A percentile compares a stretch with the other conserved stretches of the same genome.
Conservation (phyloP, 2,888 invertebrate species). For the Liodrosophila aerea region DNA sequence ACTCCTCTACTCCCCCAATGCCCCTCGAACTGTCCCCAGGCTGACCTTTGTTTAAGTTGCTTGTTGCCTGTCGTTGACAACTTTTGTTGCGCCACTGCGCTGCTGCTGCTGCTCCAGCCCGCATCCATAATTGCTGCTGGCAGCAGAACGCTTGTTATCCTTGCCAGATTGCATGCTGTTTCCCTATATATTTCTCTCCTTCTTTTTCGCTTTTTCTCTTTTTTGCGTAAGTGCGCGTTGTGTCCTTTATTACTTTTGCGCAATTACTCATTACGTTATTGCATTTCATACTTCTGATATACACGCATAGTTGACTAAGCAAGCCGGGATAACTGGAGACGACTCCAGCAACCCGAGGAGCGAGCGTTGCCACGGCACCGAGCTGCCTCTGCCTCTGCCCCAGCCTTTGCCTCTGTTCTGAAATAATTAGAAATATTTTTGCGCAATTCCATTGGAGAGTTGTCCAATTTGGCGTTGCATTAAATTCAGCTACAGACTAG, state of each 20-base stretch:
- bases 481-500: constrained; percentile 27
- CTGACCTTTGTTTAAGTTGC: constrained; percentile 59
- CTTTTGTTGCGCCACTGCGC: constrained; percentile 54
- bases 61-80: constrained; percentile 70
- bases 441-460: constrained; percentile 55
- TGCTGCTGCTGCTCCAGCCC: constrained; percentile 9
- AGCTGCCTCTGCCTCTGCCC: too few species aligned
- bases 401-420: constrained; percentile 21
- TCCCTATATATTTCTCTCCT: constrained; percentile 4
- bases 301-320: constrained; percentile 66
- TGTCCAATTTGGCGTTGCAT: constrained; percentile 47
- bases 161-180: constrained; percentile 62
- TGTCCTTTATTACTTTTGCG: constrained; percentile 74
- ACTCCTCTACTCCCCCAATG: constrained; percentile 7
- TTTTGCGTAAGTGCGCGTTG: constrained; percentile 62
- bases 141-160: constrained; percentile 54
- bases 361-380: constrained; percentile 21
- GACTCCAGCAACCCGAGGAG: not conserved
- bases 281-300: constrained; percentile 73
- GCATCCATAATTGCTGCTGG: constrained; percentile 57
- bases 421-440: constrained; percentile 77
- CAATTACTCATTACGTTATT: constrained; percentile 80
- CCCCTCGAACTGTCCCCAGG: constrained; percentile 12
- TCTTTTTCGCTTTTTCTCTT: not conserved
- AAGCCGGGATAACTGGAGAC: not conserved